Evolutionary conservation across 2,797 vertebrate genomes (phyloP).

Genomic region (Sylvia borin): DNA sequence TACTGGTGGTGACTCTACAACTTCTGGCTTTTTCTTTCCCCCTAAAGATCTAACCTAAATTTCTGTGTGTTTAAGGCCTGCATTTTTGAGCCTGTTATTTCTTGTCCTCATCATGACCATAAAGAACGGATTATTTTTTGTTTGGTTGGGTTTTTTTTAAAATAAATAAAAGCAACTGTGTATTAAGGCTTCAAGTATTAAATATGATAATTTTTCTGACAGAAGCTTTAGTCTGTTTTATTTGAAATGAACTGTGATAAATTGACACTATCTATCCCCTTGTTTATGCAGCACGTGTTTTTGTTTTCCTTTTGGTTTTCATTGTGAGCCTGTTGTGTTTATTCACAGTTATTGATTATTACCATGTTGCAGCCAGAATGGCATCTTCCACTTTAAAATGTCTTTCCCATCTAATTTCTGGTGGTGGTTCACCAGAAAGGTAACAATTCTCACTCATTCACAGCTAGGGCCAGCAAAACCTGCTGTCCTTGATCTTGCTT

Average conservation of each 20-base stretch:
- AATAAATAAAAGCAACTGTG: background rate
- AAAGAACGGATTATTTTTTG: background rate
- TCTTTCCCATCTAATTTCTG: background rate
- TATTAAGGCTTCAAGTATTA: background rate
- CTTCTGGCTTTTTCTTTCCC: background rate
- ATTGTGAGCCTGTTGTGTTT: background rate
- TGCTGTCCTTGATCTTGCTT: background rate
- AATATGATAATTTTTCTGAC: background rate
- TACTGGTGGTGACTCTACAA: background rate
- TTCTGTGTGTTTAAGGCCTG: background rate
- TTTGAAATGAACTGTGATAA: background rate
- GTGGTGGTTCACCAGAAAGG: background rate
- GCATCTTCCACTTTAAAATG: background rate
- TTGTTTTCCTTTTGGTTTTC: background rate
- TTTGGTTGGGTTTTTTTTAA: background rate
- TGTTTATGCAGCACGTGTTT: background rate
- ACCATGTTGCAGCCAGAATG: background rate
- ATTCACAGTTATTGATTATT: background rate
- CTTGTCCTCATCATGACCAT: background rate
- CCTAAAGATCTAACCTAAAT: background rate
- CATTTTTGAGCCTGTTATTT: background rate
- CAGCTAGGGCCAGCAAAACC: background rate
- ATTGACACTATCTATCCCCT: background rate
- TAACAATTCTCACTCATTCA: background rate
- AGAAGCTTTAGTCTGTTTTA: background rate